These are phyloP conservation scores for Caenorhabditis sp. DNA, from an alignment of 2,888 invertebrate genomes.

Conservation along the genomic window DNA sequence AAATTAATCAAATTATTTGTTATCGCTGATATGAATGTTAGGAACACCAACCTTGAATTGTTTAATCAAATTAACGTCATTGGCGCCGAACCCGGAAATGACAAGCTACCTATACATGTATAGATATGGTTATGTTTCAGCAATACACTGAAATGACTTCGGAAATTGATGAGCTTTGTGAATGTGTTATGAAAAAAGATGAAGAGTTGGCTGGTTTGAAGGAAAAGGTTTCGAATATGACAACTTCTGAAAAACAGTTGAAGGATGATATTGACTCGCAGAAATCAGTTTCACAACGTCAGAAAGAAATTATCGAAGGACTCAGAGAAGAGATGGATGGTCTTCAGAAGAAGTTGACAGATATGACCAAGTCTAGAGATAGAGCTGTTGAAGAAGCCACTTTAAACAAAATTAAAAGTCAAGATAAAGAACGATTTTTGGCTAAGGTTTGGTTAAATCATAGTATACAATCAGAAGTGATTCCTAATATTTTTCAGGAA, in stretches of 20 bases:
- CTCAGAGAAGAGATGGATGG: conserved; percentile 42
- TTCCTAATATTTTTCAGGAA: too few species aligned
- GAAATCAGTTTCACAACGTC: conserved; percentile 28
- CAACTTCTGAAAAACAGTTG: conserved; percentile 14
- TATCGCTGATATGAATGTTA: background rate
- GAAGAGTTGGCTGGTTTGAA: conserved; percentile 40
- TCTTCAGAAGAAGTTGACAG: conserved; percentile 24
- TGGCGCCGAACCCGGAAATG: background rate
- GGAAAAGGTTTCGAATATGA: conserved; percentile 33
- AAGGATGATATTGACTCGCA: conserved; percentile 42
- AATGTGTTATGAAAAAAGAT: conserved; percentile 41
- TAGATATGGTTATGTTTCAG: conserved; percentile 32
- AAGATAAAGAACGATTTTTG: conserved; percentile 41
- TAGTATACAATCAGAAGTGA: too few species aligned
- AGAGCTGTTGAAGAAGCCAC: conserved; percentile 33
- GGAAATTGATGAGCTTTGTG: conserved; percentile 51
- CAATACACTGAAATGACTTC: conserved; percentile 53
- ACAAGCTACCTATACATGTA: background rate
- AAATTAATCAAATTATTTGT: conserved; percentile 2
- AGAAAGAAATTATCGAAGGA: conserved; percentile 47
- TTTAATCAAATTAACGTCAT: background rate
- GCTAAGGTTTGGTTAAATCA: too few species aligned
- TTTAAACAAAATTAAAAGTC: conserved; percentile 30
- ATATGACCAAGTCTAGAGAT: conserved; percentile 24
- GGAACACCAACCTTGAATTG: background rate